phyloP scores from a whole-genome alignment of 2,888 invertebrate genomes.

The Aphidoletes aphidimyza region DNA sequence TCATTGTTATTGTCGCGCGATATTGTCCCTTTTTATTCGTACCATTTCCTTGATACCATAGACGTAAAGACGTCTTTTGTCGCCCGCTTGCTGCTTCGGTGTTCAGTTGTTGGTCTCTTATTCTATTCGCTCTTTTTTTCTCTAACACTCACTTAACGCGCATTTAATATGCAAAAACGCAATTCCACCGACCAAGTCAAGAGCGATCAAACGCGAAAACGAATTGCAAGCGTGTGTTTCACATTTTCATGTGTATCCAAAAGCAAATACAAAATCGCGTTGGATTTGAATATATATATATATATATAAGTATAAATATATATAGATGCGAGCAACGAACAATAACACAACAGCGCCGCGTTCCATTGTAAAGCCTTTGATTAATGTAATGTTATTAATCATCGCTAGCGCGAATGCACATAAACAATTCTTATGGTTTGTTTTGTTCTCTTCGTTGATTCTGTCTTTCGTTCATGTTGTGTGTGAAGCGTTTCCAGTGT shows the following conservation, averaged over 20 bases:
- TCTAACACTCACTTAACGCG: neutral
- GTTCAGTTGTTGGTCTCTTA: too few relatives aligned
- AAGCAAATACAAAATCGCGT: too few relatives aligned
- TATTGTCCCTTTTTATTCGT: neutral
- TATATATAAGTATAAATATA: too few relatives aligned
- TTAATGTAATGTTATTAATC: slow-evolving; percentile 51
- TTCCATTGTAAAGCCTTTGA: slow-evolving; percentile 42
- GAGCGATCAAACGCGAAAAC: neutral
- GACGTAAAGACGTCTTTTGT: slow-evolving; percentile 2
- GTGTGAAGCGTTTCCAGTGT: too few relatives aligned
- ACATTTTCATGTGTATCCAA: too few relatives aligned
- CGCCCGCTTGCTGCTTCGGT: too few relatives aligned
- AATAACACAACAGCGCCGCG: slow-evolving; percentile 9
- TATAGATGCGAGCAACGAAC: too few relatives aligned
- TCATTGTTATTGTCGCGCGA: neutral
- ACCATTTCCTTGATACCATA: neutral
- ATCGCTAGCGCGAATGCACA: slow-evolving; percentile 34
- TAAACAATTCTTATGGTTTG: slow-evolving; percentile 41
- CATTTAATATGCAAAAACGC: neutral
- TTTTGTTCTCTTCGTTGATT: neutral
- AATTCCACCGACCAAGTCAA: neutral
- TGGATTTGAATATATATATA: too few relatives aligned
- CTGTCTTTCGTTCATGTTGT: too few relatives aligned
- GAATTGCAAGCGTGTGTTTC: slow-evolving; percentile 43
- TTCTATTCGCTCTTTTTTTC: too few relatives aligned